These are phyloP conservation scores for Butorides virescens DNA, from an alignment of 2,113 vertebrate species.

Conservation along the genomic window DNA sequence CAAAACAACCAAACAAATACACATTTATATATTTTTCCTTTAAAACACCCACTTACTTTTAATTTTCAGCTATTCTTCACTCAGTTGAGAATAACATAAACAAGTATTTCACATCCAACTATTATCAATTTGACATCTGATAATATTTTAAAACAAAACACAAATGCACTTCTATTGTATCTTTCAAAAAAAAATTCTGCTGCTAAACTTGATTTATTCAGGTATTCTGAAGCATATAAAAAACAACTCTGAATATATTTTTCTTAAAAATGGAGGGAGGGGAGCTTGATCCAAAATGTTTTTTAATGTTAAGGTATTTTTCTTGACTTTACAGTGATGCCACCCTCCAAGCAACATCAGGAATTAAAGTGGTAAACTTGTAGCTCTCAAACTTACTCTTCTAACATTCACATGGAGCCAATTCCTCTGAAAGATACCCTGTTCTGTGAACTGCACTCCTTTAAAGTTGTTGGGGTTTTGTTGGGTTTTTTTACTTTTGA, in stretches of 20 bases:
- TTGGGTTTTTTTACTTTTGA: background rate
- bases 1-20: constrained; percentile 33
- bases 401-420: constrained; percentile 12
- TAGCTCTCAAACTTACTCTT: constrained; percentile 54
- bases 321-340: constrained; percentile 30
- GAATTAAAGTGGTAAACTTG: constrained; percentile 50
- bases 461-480: background rate
- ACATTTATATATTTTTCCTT: constrained; percentile 16
- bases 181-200: constrained; percentile 47
- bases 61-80: constrained; percentile 68
- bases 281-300: background rate
- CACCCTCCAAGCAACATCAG: constrained; percentile 31
- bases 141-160: constrained; percentile 58
- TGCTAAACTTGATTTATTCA: constrained; percentile 45
- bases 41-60: constrained; percentile 49
- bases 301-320: constrained; percentile 1
- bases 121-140: constrained; percentile 68
- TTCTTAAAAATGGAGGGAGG: background rate
- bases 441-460: constrained; percentile 18
- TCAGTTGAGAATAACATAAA: constrained; percentile 62
- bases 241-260: constrained; percentile 17
- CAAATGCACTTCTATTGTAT: constrained; percentile 50
- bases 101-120: constrained; percentile 66
- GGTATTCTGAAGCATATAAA: background rate
- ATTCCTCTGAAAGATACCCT: constrained; percentile 40